Evolutionary conservation across 2,888 invertebrate species (phyloP), one percentile per base, ranked within the genome.

Genomic region (Arctia plantaginis): DNA sequence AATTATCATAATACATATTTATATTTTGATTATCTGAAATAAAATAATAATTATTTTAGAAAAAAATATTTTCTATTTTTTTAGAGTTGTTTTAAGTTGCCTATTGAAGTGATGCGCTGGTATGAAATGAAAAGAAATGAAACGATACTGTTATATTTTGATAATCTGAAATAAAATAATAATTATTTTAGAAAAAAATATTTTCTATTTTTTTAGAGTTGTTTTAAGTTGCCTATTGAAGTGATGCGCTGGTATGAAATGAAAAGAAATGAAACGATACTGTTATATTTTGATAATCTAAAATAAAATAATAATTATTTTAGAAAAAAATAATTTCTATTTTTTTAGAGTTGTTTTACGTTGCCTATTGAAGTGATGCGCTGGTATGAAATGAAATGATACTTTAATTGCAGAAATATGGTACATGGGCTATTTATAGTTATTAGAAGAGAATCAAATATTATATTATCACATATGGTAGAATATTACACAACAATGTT

Each of bases 1-100:
- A 47, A 73, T 69, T 73, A 41, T 74, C 41, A 69, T 74, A 74
- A 70, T 74, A 73, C 64, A 70, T 74, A 69, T 74, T 69, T 64
- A 74, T 70, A 35, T 62, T 70, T 67, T 55, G 15, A 68, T 59
- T 10, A 39, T 33, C 15, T 6, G 15, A 55, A 62, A 62, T 18
- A 30, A 30, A 30, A 62, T 3, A n/a, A 23, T 55, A 23, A n/a
- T 3, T 12, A 55, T 55, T 55, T 55, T 55, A 55, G 0, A 2
- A 35, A 35, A 35, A 4, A 3, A 35, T 35, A 35, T 35, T 44
- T 44, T 0, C 7, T 20, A 7, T 20, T 0, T 55, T 55, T 55
- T n/a, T 23, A 23, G n/a, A 12, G 23, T 51, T 20, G 51, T 55
- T 55, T 55, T 6, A 35, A 23, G 1, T 23, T 51, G 18, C 10